Conservation (phyloP, 2,113 vertebrate species). For the Odocoileus hemionus region DNA sequence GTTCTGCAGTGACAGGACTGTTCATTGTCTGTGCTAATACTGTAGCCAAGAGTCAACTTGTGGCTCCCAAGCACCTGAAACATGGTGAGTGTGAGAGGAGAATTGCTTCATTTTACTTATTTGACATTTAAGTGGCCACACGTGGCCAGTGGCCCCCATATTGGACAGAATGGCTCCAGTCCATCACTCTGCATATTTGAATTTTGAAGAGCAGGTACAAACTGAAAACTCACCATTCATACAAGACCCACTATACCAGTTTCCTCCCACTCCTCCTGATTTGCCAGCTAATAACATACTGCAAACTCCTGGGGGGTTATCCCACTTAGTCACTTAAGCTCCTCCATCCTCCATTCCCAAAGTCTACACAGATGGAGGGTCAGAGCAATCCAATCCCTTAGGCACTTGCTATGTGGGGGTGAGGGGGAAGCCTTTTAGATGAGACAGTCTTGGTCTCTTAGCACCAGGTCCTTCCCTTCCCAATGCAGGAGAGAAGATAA, state of each 20-base stretch:
- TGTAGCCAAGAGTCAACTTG: background rate
- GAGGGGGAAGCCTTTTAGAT: background rate
- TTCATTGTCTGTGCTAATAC: accelerated
- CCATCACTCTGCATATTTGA: background rate
- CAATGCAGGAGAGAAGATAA: background rate
- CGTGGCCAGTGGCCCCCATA: background rate
- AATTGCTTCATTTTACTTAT: background rate
- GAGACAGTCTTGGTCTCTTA: background rate
- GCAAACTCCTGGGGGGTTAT: background rate
- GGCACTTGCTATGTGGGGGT: background rate
- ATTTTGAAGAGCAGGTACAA: background rate
- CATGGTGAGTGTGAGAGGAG: accelerated
- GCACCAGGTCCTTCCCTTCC: background rate
- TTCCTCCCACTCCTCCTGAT: background rate
- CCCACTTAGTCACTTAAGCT: background rate
- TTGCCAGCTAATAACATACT: background rate
- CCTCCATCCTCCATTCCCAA: background rate
- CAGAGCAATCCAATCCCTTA: background rate
- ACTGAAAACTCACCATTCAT: background rate
- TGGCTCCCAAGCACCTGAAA: background rate
- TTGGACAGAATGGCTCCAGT: background rate
- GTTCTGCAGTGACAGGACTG: background rate
- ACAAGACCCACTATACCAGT: background rate
- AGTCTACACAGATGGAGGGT: background rate
- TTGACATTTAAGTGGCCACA: background rate